Percentiles rank a stretch among this genome's conserved stretches.
These are phyloP conservation scores for Elephantulus edwardii DNA, from an alignment of 2,113 vertebrate species.

Conservation along the genomic window DNA sequence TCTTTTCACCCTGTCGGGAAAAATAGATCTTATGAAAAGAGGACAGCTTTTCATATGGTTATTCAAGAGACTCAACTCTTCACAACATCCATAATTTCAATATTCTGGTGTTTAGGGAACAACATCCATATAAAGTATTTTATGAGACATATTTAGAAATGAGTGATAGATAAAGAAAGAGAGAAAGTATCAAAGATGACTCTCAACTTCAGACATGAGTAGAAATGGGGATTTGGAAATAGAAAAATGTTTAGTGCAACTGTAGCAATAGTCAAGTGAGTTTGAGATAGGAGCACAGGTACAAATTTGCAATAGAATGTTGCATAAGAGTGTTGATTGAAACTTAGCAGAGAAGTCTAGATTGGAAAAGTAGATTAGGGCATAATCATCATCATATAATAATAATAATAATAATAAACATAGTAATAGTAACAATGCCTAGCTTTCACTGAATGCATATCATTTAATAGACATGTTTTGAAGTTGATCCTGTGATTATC, in stretches of 20 bases:
- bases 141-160: not conserved
- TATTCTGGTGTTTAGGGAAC: not conserved
- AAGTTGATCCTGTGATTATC: not conserved
- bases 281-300: not conserved
- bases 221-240: not conserved
- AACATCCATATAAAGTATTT: not conserved
- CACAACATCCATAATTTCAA: not conserved
- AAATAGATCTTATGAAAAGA: not conserved
- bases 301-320: not conserved
- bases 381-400: not conserved
- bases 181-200: not conserved
- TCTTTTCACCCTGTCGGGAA: too few relatives aligned
- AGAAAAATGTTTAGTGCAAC: not conserved
- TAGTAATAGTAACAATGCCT: not conserved
- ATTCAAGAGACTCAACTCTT: not conserved
- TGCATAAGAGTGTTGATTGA: not conserved
- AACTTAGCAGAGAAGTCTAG: conserved; percentile 18
- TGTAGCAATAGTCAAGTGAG: not conserved
- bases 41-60: not conserved
- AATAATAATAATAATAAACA: too few relatives aligned
- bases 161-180: not conserved
- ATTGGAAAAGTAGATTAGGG: not conserved
- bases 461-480: not conserved
- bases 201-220: not conserved
- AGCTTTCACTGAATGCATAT: not conserved